Base-by-base conservation (phyloP, 2,888 invertebrate genomes). In the Leptopterna dolabrata region DNA sequence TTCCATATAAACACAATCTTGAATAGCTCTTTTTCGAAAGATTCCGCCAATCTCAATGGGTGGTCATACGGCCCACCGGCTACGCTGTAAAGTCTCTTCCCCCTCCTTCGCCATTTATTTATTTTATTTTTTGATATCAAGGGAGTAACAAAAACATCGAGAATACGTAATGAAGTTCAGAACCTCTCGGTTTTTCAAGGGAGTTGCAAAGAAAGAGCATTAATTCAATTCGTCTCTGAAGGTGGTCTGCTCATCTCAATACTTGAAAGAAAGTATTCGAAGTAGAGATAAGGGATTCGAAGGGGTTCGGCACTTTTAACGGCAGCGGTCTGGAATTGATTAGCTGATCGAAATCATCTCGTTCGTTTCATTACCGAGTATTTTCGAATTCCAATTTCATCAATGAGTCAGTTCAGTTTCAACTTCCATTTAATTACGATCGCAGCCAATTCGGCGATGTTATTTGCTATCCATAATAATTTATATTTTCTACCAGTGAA, bases 211-310 rank as follows among this genome's bases (percentile, higher is more conserved):
- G 73, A 73, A 81, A 81, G 51, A 81, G 55, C 81, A 51, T 81
- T 81, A 81, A 81, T 81, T 51, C 78, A 27, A 81, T 81, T 81
- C 81, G 36, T 55, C 81, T 30, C 55, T n/a, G 30, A 27, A 45
- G 81, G 81, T 81, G 81, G 81, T 81, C 81, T 55, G 51, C 41
- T 81, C 55, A 51, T 81, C 47, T 45, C 51, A 47, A 55, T 78
- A 45, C 78, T 43, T 47, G 36, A 81, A 81, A 81, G 47, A 55
- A 80, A 81, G 55, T 30, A 51, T 30, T 30, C 55, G 81, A n/a
- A 19, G 78, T n/a, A 30, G 30, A 81, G 81, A 73, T 73, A 73
- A 73, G 73, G 16, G 13, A 27, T 24, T 9, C 13, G 29, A 27
- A 13, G 71, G 16, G 30, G 29, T 27, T 29, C 73, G 30, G 36